Evolutionary conservation across 1,140 invertebrate genomes (phyloP).

Genomic region (Halyomorpha halys): DNA sequence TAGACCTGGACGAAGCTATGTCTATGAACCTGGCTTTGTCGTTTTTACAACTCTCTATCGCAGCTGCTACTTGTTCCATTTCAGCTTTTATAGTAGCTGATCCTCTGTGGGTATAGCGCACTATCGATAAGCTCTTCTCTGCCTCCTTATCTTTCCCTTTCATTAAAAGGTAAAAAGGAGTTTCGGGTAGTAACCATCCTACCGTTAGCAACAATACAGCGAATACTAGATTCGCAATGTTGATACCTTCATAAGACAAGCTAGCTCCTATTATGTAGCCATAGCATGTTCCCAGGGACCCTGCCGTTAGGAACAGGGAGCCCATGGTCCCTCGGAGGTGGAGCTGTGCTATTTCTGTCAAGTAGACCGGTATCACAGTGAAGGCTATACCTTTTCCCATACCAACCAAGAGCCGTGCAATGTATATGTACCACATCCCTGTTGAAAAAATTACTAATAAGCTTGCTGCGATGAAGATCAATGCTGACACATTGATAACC

Average conservation of each 20-base stretch:
- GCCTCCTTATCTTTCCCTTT: constrained; percentile 51
- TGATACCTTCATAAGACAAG: constrained; percentile 53
- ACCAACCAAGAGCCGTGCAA: constrained; percentile 46
- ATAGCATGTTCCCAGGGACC: constrained; percentile 63
- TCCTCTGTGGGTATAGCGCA: constrained; percentile 42
- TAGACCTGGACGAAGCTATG: constrained; percentile 25
- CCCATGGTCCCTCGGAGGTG: constrained; percentile 39
- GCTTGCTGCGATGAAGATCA: constrained; percentile 23
- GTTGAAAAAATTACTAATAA: constrained; percentile 1
- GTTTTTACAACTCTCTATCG: constrained; percentile 24
- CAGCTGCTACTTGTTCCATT: constrained; percentile 25
- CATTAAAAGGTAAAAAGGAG: constrained; percentile 57
- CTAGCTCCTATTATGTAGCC: constrained; percentile 64
- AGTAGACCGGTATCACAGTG: constrained; percentile 69
- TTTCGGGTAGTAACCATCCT: constrained; percentile 66
- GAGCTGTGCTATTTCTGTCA: constrained; percentile 58
- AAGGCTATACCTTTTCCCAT: constrained; percentile 61
- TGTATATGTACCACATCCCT: constrained; percentile 38
- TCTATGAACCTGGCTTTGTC: constrained; percentile 27
- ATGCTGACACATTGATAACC: constrained; percentile 54
- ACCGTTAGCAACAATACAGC: constrained; percentile 52
- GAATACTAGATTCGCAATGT: constrained; percentile 49
- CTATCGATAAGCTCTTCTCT: constrained; percentile 43
- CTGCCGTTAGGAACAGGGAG: constrained; percentile 67
- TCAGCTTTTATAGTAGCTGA: constrained; percentile 23